These are phyloP conservation scores for Hoplias malabaricus DNA, from an alignment of 2,113 vertebrate species.

Conservation along the genomic window DNA sequence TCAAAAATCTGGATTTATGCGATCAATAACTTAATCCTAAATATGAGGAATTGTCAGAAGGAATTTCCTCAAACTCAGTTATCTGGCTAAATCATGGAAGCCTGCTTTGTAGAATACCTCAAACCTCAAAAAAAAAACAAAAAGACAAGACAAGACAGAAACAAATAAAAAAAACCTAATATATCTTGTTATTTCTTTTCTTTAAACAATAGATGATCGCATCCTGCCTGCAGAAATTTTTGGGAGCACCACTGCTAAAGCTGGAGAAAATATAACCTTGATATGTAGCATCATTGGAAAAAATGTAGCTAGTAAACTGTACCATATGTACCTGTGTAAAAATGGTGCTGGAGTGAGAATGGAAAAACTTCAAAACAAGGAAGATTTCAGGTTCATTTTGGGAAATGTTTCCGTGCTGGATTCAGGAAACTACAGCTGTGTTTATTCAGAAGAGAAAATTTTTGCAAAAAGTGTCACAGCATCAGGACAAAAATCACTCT, in stretches of 20 bases:
- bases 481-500: neutral
- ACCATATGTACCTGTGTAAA: neutral
- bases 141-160: no score
- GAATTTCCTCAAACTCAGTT: no score
- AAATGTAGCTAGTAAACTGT: no score
- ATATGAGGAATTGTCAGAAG: no score
- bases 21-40: no score
- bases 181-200: neutral
- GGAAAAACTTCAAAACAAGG: neutral
- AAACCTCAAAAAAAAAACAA: no score
- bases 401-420: neutral
- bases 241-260: neutral
- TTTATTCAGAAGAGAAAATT: neutral
- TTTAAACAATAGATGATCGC: neutral
- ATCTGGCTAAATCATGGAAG: no score
- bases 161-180: no score
- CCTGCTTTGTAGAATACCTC: no score
- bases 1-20: no score
- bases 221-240: neutral
- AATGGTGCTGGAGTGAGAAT: neutral
- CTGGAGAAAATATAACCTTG: neutral
- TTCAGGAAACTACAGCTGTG: neutral
- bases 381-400: neutral
- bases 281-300: neutral
- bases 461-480: neutral